These are phyloP conservation scores for Ceramica pisi DNA, from an alignment of 2,888 invertebrate species.

Conservation along the genomic window DNA sequence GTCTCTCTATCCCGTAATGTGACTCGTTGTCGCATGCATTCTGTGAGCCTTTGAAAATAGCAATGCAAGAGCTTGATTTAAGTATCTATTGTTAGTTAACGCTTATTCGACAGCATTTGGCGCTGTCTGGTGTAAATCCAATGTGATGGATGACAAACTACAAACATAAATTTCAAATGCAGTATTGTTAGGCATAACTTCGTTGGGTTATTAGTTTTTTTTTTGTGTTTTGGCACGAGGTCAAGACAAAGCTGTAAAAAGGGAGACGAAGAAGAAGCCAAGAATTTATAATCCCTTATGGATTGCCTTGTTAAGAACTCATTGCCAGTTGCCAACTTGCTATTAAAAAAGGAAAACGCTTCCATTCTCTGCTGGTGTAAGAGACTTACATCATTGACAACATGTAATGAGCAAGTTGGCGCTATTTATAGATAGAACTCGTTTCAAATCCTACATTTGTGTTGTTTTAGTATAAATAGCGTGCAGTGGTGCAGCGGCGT, in stretches of 20 bases:
- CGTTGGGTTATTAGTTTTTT: slow-evolving; percentile 27
- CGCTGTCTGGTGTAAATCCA: slow-evolving; percentile 37
- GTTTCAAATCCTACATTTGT: slow-evolving; percentile 33
- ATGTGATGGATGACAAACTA: slow-evolving; percentile 26
- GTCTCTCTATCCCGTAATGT: slow-evolving; percentile 15
- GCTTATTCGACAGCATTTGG: slow-evolving; percentile 41
- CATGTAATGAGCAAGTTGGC: slow-evolving; percentile 2
- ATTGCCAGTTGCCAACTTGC: not conserved
- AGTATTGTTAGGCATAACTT: slow-evolving; percentile 29
- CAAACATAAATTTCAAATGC: slow-evolving; percentile 29
- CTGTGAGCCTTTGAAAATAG: slow-evolving; percentile 33
- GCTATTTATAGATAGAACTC: slow-evolving; percentile 42
- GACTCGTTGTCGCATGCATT: slow-evolving; percentile 17
- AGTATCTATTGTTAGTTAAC: slow-evolving; percentile 48
- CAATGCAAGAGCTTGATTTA: slow-evolving; percentile 19
- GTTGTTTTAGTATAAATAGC: slow-evolving; percentile 53
- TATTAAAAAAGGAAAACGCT: not conserved
- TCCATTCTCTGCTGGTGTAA: not conserved
- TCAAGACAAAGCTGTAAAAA: slow-evolving; percentile 17
- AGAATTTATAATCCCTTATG: slow-evolving; percentile 14
- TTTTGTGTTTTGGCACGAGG: slow-evolving; percentile 34
- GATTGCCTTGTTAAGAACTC: slow-evolving; percentile 7
- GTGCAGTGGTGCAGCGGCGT: slow-evolving; percentile 41
- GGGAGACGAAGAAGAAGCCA: slow-evolving; percentile 13
- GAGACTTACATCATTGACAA: slow-evolving; percentile 32